A percentile compares a stretch with the other conserved stretches of the same genome.
phyloP scores from a whole-genome alignment of 2,888 invertebrate species.

The Tetragonula carbonaria region DNA sequence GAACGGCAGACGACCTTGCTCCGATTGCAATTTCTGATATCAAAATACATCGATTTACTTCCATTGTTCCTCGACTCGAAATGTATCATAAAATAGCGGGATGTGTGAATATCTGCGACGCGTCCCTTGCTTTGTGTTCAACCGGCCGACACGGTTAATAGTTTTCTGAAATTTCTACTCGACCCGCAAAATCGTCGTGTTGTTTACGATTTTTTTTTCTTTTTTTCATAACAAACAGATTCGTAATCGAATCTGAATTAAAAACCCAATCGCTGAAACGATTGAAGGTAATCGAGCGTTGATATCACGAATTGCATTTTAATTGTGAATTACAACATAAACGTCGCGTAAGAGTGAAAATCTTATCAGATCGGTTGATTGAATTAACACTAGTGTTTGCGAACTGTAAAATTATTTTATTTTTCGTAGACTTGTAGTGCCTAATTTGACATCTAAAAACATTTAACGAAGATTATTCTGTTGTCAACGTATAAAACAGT shows the following conservation, averaged over 20 bases:
- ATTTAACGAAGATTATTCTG: too few species aligned
- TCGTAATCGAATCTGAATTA: not conserved
- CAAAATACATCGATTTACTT: slow-evolving; percentile 51
- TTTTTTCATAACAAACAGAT: not conserved
- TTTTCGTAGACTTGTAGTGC: not conserved
- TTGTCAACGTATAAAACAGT: too few species aligned
- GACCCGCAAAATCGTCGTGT: not conserved
- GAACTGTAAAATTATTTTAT: not conserved
- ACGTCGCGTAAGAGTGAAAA: not conserved
- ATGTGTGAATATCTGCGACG: slow-evolving; percentile 33
- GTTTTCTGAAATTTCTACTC: slow-evolving; percentile 23
- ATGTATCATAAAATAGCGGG: slow-evolving; percentile 52
- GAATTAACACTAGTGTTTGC: not conserved
- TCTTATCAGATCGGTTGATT: not conserved
- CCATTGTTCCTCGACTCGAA: slow-evolving; percentile 47
- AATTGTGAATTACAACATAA: not conserved
- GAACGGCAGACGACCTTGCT: slow-evolving; percentile 38
- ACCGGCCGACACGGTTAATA: slow-evolving; percentile 43
- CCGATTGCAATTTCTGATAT: slow-evolving; percentile 55
- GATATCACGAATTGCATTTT: not conserved
- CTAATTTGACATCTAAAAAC: too few species aligned
- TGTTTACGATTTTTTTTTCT: not conserved
- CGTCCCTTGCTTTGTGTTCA: slow-evolving; percentile 30
- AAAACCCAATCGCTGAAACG: not conserved
- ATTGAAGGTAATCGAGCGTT: not conserved